Base-by-base conservation (phyloP, 2,888 invertebrate species). In the Apotomis capreana region DNA sequence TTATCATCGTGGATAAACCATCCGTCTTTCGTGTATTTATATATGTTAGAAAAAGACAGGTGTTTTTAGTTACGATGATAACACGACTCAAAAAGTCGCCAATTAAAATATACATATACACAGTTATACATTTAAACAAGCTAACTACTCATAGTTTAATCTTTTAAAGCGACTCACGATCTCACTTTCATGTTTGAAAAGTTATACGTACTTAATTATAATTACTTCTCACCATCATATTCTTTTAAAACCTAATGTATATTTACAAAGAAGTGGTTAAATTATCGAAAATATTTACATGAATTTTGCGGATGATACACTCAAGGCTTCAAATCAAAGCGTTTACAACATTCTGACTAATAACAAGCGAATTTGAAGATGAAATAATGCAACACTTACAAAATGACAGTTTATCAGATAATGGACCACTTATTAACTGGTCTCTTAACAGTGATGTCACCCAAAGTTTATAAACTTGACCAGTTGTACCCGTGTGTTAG, bases 231-330 rank as follows among this genome's bases (percentile, higher is more conserved):
- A 64, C 37, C 26, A 64, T 64, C 0, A 65, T 57, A 57, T 65
- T 12, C 46, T 26, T n/a, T 57, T 65, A 46, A 57, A 40, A 62
- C 49, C 37, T 36, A 62, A 68, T 36, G 52, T 51, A 13, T 65
- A 65, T 65, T 80, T 80, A 83, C 78, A 81, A 77, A 77, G 76
- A 76, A 81, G 78, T 79, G 79, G 78, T 78, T 74, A 76, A 49
- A 75, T 74, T 72, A 69, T 49, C 65, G 52, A 12, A 40, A 57
- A 63, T 70, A 74, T 69, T 62, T 69, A 70, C 74, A 69, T 65
- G 4, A n/a, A 5, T 37, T 73, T 68, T 78, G 73, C 79, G 90
- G 91, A 88, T 85, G 90, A 87, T 79, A 87, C 90, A 90, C 90
- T 90, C 90, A 75, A 83, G 84, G 88, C 84, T 82, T 83, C 79